phyloP scores from a whole-genome alignment of 2,113 vertebrate genomes.

The Perca fluviatilis region DNA sequence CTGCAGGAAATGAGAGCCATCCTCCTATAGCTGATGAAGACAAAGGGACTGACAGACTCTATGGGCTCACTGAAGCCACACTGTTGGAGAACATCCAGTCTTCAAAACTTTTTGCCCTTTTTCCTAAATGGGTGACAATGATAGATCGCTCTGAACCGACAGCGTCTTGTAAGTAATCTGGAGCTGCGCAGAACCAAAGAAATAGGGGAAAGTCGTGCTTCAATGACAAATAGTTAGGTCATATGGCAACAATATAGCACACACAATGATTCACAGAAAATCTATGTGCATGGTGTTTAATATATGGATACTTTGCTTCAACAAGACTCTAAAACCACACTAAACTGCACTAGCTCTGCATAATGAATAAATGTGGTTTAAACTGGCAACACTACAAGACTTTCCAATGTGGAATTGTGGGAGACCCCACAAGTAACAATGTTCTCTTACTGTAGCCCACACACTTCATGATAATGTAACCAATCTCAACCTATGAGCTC shows the following conservation, averaged over 20 bases:
- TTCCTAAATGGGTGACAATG: slow-evolving; percentile 60
- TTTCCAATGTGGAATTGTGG: slow-evolving; percentile 36
- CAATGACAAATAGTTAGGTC: slow-evolving; percentile 47
- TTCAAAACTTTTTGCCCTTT: slow-evolving; percentile 35
- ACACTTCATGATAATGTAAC: slow-evolving; percentile 16
- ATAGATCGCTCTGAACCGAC: slow-evolving; percentile 44
- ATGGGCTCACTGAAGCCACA: slow-evolving; percentile 23
- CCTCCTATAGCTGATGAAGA: slow-evolving; percentile 62
- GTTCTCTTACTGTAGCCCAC: slow-evolving; percentile 7
- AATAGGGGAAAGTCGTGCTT: slow-evolving; percentile 18
- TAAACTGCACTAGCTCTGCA: background rate
- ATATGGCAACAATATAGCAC: slow-evolving; percentile 54
- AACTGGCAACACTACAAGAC: slow-evolving; percentile 8
- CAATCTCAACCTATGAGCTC: slow-evolving; percentile 10
- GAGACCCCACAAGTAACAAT: slow-evolving; percentile 47
- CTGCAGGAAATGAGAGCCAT: slow-evolving; percentile 70
- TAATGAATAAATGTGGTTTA: slow-evolving; percentile 44
- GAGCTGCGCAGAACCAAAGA: slow-evolving; percentile 28
- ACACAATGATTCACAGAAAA: slow-evolving; percentile 15
- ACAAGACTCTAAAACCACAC: slow-evolving; percentile 38
- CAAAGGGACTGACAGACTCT: slow-evolving; percentile 55
- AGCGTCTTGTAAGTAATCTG: slow-evolving; percentile 29
- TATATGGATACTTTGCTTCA: slow-evolving; percentile 20
- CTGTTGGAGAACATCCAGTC: slow-evolving; percentile 61
- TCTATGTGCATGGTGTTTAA: slow-evolving; percentile 16